phyloP scores from a whole-genome alignment of 1,140 invertebrate species.

The Polyergus mexicanus region DNA sequence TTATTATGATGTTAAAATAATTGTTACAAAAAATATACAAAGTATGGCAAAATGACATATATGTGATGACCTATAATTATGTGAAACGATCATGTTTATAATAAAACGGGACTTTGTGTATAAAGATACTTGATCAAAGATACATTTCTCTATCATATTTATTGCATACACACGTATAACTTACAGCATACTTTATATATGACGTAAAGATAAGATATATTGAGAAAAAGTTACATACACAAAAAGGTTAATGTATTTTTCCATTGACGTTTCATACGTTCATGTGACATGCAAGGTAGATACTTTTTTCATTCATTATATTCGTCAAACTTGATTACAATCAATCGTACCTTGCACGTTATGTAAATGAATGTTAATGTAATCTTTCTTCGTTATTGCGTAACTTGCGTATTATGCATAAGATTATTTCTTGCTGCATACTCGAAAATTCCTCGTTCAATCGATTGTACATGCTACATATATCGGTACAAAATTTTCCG shows the following conservation, averaged over 20 bases:
- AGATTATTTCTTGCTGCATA: background rate
- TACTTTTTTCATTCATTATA: background rate
- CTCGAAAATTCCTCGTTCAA: background rate
- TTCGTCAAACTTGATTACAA: background rate
- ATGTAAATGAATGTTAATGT: background rate
- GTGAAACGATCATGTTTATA: too few species aligned
- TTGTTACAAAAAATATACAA: too few species aligned
- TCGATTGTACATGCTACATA: background rate
- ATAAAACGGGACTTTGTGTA: too few species aligned
- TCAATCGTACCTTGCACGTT: background rate
- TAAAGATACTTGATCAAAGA: background rate
- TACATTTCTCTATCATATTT: background rate
- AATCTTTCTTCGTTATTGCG: background rate
- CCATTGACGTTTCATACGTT: background rate
- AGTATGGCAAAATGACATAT: too few species aligned
- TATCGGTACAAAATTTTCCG: background rate
- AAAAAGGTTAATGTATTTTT: background rate
- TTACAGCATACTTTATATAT: background rate
- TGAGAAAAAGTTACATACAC: background rate
- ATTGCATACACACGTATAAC: background rate
- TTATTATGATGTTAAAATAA: too few species aligned
- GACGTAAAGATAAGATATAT: constrained; percentile 13
- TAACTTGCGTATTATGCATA: background rate
- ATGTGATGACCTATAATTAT: too few species aligned
- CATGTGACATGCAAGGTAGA: background rate